Evolutionary conservation across 2,113 vertebrate genomes (phyloP), one percentile per base, ranked within the genome.

Genomic region (Athene cunicularia): DNA sequence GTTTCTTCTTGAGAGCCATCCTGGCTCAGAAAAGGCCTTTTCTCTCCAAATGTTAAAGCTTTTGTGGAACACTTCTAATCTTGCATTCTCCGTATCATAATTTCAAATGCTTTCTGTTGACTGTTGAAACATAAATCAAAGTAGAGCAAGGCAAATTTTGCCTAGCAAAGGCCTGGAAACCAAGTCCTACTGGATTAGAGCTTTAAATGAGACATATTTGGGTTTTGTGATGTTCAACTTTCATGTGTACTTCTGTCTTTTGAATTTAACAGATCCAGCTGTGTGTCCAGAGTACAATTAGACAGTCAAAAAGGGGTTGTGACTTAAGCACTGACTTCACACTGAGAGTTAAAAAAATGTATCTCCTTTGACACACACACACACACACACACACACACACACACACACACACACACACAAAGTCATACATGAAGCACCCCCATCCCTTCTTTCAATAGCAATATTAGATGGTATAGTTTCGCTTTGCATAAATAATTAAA

Each of bases 1-100:
- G 93, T 97, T 97, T 94, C 88, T 94, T 86, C 88, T 93, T 88
- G 86, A 90, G 93, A 94, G 45, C 10, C 58, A 91, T 91, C 80
- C 94, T 96, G 95, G 88, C 91, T 95, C 76, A 75, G 68, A 95
- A 87, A 89, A 94, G 27, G 64, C 79, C 58, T 89, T 89, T 92
- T 93, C 70, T 60, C 24, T 95, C 89, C 83, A 97, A 93, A 94
- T 72, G 35, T 62, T 91, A 85, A 89, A 84, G 83, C 39, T 49
- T 95, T 93, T 91, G 52, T 90, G 47, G 70, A 89, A 91, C 4
- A 23, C 22, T 94, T 91, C 73, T 95, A 62, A 90, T 90, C 62
- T 91, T 87, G 7, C 17, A 28, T 95, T 89, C 39, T 58, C 64
- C 64, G 19, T 70, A 75, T 41, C 70, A 76, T 85, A 52, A 71